Base-by-base conservation (phyloP, 2,113 vertebrate genomes). In the Philantomba maxwellii region DNA sequence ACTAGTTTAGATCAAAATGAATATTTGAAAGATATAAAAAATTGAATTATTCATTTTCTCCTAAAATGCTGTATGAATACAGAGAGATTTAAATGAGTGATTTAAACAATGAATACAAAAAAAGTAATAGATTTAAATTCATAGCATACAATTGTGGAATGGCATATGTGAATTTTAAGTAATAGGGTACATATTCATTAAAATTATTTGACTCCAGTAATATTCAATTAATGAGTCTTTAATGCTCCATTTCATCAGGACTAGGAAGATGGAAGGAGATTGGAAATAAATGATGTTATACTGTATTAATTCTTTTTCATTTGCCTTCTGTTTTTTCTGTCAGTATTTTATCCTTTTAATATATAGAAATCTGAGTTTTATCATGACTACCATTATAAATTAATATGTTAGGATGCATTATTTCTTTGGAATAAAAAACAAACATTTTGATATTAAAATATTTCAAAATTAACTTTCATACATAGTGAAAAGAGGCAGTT, bases 21-120 rank as follows among this genome's bases (percentile, higher is more conserved):
- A 66, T 91, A 19, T 47, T 85, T 96, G 90, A 81, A 91, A 91
- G 73, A 81, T 21, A 49, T 19, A 64, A 70, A 47, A 95, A 96
- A 78, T 30, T 66, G 80, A 95, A 62, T 86, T 93, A 62, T 62
- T 93, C 75, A 91, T 60, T 87, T 33, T 93, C 36, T 51, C 28
- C 47, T 87, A 93, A 80, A 94, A 93, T 83, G 12, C 10, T 86
- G 6, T 81, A n/a, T 87, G 39, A 81, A 80, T 80, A 64, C 14
- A 57, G 21, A 87, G 77, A 95, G 16, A 92, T 28, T 57, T 83
- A 30, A 55, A 88, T 73, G 78, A 80, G 15, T 70, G 47, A 84
- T 81, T 83, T 85, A 89, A 80, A 80, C 39, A 21, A 89, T 51
- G 49, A 86, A 60, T 80, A 26, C 7, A 88, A 86, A 97, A 97